phyloP scores from a whole-genome alignment of 2,113 vertebrate species.

The Balaenoptera acutorostrata region DNA sequence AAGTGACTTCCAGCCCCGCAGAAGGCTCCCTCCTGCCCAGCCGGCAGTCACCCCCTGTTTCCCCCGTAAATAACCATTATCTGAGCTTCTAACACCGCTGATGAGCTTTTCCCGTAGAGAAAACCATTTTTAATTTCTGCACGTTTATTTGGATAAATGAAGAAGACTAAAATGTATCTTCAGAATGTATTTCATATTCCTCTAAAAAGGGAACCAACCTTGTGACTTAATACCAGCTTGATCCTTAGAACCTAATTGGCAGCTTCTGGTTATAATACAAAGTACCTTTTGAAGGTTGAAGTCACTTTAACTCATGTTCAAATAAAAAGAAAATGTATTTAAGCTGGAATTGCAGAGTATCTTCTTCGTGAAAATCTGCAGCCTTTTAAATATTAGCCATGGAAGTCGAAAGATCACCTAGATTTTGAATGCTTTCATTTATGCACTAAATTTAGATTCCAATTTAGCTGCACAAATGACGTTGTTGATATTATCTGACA shows the following conservation, averaged over 20 bases:
- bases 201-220: neutral
- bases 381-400: neutral
- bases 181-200: neutral
- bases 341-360: neutral
- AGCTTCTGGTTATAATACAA: neutral
- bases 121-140: neutral
- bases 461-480: neutral
- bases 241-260: neutral
- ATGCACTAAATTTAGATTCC: neutral
- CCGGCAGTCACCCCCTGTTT: neutral
- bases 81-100: neutral
- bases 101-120: neutral
- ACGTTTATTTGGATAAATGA: neutral
- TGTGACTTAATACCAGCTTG: neutral
- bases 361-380: neutral
- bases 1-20: neutral
- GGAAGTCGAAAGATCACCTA: neutral
- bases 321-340: constrained; percentile 6
- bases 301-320: neutral
- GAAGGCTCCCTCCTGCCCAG: neutral
- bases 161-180: neutral
- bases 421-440: neutral
- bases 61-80: neutral
- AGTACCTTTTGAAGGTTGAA: neutral
- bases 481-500: neutral